A percentile compares a stretch with the other conserved stretches of the same genome.
phyloP scores from a whole-genome alignment of 1,140 invertebrate genomes.

The Drosophila takahashii region DNA sequence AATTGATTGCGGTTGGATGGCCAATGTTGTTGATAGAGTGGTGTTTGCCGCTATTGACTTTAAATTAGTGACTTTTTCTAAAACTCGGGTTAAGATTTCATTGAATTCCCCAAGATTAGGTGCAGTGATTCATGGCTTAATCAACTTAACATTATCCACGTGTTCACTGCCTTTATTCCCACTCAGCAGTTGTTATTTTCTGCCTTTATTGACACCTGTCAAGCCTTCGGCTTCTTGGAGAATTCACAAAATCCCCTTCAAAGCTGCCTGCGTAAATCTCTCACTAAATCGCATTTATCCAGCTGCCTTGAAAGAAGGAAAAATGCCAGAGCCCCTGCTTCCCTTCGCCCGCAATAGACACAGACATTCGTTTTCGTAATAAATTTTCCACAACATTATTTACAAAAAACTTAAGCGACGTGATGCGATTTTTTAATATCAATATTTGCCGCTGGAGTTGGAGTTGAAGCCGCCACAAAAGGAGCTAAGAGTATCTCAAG shows the following conservation, averaged over 20 bases:
- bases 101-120: not conserved
- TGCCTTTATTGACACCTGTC: conserved; percentile 52
- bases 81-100: not conserved
- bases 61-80: not conserved
- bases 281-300: conserved; percentile 73
- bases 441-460: conserved; percentile 60
- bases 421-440: conserved; percentile 82
- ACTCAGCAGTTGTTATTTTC: conserved; percentile 7
- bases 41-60: not conserved
- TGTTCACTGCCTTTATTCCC: conserved; percentile 7
- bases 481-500: conserved; percentile 58
- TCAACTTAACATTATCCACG: not conserved
- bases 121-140: not conserved
- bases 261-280: conserved; percentile 45
- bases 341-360: conserved; percentile 23
- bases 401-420: conserved; percentile 74
- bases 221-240: conserved; percentile 14
- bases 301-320: conserved; percentile 34
- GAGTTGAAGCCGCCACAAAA: conserved; percentile 16
- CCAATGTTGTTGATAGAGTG: not conserved
- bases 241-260: conserved; percentile 38
- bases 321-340: conserved; percentile 18
- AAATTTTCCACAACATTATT: conserved; percentile 81
- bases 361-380: conserved; percentile 53
- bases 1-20: conserved; percentile 11